phyloP scores from a whole-genome alignment of 2,888 invertebrate species.

The Theretra japonica region DNA sequence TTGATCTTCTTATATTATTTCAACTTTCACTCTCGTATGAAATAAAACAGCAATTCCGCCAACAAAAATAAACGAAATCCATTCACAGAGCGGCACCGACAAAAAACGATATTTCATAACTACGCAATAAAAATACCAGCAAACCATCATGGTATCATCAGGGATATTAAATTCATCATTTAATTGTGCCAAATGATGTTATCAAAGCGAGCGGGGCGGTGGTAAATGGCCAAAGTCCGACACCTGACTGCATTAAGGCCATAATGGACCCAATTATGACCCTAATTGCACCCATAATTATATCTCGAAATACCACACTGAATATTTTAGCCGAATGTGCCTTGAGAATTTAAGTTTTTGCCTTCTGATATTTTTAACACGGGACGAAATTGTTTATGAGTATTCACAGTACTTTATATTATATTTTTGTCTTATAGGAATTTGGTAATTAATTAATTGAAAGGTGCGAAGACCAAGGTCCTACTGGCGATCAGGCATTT shows the following conservation, averaged over 20 bases:
- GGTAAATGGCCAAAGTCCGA: conserved; percentile 22
- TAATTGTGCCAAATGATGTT: conserved; percentile 26
- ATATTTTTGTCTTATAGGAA: neutral
- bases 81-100: conserved; percentile 5
- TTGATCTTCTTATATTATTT: too few relatives aligned
- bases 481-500: too few relatives aligned
- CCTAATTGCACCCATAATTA: conserved; percentile 20
- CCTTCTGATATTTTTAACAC: neutral
- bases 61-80: neutral
- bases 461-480: too few relatives aligned
- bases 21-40: neutral
- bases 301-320: conserved; percentile 16
- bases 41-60: neutral
- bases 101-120: conserved; percentile 13
- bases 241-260: conserved; percentile 23
- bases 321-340: conserved; percentile 9
- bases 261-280: conserved; percentile 2
- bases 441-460: neutral
- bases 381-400: neutral
- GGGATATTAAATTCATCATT: conserved; percentile 23
- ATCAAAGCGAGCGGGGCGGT: conserved; percentile 11
- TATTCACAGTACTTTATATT: neutral
- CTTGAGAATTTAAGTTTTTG: conserved; percentile 20
- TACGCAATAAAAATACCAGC: neutral
- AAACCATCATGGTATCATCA: conserved; percentile 16